Conservation (phyloP, 2,888 invertebrate genomes). For the Aleiodes testaceus region DNA sequence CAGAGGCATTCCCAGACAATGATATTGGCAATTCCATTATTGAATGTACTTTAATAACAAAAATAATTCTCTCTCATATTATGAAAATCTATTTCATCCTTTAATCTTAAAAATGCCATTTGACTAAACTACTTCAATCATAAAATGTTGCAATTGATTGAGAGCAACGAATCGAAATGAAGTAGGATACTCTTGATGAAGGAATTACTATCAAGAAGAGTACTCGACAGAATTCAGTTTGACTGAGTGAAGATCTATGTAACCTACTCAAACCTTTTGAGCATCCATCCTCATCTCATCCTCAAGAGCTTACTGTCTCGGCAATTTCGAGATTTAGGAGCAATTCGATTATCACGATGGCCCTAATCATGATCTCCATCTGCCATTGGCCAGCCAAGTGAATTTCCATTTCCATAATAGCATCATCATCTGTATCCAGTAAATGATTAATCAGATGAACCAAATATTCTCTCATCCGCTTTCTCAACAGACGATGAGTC, state of each 20-base stretch:
- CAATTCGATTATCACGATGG: conserved; percentile 63
- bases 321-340: conserved; percentile 54
- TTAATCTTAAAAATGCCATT: too few species aligned
- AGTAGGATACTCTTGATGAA: conserved; percentile 34
- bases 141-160: too few species aligned
- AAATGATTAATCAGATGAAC: too few species aligned
- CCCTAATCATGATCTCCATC: conserved; percentile 68
- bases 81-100: too few species aligned
- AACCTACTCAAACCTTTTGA: conserved; percentile 28
- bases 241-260: conserved; percentile 41
- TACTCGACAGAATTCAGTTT: conserved; percentile 36
- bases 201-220: conserved; percentile 37
- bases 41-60: background rate
- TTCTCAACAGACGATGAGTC: background rate
- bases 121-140: too few species aligned
- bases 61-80: too few species aligned
- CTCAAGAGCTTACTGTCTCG: conserved; percentile 35
- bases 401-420: conserved; percentile 39
- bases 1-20: conserved; percentile 21
- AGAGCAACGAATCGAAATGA: conserved; percentile 15
- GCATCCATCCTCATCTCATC: conserved; percentile 45
- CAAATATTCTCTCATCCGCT: too few species aligned
- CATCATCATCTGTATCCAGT: background rate
- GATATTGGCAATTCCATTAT: background rate
- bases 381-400: conserved; percentile 58